Evolutionary conservation across 2,113 vertebrate species (phyloP).

Genomic region (Paramormyrops kingsleyae): DNA sequence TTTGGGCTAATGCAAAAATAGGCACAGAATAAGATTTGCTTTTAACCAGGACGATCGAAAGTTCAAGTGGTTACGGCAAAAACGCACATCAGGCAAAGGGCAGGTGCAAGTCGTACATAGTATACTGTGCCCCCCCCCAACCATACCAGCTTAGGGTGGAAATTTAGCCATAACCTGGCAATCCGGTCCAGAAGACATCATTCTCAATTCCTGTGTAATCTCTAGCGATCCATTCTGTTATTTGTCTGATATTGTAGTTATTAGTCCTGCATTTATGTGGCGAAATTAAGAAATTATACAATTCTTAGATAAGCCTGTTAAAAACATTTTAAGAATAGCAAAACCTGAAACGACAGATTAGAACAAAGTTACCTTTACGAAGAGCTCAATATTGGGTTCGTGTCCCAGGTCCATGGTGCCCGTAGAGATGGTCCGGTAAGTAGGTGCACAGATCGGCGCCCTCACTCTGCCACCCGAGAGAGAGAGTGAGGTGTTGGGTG

Average conservation of each 20-base stretch:
- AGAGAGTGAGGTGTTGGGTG: not conserved
- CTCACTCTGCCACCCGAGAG: not conserved
- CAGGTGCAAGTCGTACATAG: not conserved
- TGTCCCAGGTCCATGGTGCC: slow-evolving; percentile 60
- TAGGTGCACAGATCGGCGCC: not conserved
- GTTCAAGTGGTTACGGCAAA: not conserved
- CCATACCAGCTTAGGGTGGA: not conserved
- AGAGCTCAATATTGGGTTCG: slow-evolving; percentile 74
- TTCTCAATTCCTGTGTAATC: not conserved
- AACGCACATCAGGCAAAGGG: not conserved
- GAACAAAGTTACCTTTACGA: slow-evolving; percentile 71
- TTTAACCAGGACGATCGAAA: not conserved
- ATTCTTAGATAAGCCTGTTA: not conserved
- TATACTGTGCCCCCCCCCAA: not conserved
- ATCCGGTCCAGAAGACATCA: not conserved
- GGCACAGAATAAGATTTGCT: not conserved
- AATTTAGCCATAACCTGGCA: not conserved
- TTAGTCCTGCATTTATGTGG: not conserved
- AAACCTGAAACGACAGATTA: not conserved
- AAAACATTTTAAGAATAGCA: not conserved
- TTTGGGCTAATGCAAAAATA: not conserved
- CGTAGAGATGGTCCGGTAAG: not conserved
- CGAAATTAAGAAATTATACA: not conserved
- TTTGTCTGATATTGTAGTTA: not conserved
- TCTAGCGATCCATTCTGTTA: not conserved